These are phyloP conservation scores for Thera obeliscata DNA, from an alignment of 2,888 invertebrate species.

Conservation along the genomic window DNA sequence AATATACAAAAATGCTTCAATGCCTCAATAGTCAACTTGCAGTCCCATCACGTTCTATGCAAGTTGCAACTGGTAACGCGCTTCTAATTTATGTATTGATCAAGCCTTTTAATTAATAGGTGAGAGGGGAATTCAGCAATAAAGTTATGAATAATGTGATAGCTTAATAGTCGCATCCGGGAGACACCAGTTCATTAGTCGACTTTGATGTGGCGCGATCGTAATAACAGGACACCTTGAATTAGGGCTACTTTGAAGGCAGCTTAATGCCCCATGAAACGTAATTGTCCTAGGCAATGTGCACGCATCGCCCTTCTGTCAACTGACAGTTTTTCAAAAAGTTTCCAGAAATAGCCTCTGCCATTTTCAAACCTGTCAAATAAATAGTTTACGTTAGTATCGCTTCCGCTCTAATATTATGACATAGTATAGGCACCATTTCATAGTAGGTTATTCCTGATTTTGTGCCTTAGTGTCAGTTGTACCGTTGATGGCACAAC, in stretches of 20 bases:
- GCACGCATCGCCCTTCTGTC: conserved; percentile 19
- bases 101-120: conserved; percentile 46
- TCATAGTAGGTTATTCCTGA: no score
- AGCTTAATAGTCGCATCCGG: conserved; percentile 74
- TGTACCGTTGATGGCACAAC: no score
- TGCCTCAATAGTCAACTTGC: background rate
- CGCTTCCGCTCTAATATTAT: no score
- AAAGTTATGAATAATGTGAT: conserved; percentile 76
- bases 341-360: background rate
- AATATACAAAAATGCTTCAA: background rate
- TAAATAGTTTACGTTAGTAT: background rate
- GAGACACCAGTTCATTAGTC: conserved; percentile 57
- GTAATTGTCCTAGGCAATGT: conserved; percentile 33
- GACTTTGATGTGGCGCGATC: conserved; percentile 64
- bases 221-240: conserved; percentile 62
- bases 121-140: conserved; percentile 60
- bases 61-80: conserved; percentile 1
- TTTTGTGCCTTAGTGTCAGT: no score
- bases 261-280: conserved; percentile 43
- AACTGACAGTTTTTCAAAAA: background rate
- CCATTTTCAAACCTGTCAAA: background rate
- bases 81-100: conserved; percentile 24
- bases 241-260: conserved; percentile 54
- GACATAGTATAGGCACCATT: no score
- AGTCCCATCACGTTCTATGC: conserved; percentile 3